Evolutionary conservation across 2,797 vertebrate genomes (phyloP), one percentile per base, ranked within the genome.

Genomic region (Enteromius anoplus): DNA sequence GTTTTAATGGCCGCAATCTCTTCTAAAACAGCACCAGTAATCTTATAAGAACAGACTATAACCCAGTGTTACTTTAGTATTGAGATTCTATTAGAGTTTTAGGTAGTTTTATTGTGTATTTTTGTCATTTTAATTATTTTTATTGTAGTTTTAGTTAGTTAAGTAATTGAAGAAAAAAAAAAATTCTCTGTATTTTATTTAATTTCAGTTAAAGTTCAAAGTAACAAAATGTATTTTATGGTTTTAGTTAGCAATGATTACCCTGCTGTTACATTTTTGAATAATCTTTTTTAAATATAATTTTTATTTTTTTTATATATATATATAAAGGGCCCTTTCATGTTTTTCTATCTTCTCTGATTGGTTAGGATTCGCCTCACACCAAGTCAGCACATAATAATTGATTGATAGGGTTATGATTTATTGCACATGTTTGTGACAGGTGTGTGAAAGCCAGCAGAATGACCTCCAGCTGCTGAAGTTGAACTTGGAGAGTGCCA

Each of bases 381-480:
- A 66, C 62, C 6, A 51, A 23, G 34, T 40, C 37, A 55, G 21
- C 1, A 34, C 6, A 66, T 4, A 66, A 51, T 53, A 47, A n/a
- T 19, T 26, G 29, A 40, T 11, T 26, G 45, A 64, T 26, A 34
- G 21, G 34, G 53, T 68, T 80, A 62, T 9, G 19, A 4, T 26
- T 51, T 32, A 14, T 49, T 77, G 47, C 19, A 60, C 75, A 21
- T 79, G 71, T 82, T 8, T 47, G 21, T 86, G 49, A 77, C 90
- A 98, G 96, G 94, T 97, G 84, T 97, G 95, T 82, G 85, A 94
- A 70, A 97, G 96, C 82, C 97, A 97, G 88, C 93, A 95, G 71
- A 92, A 86, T 70, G 96, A 98, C 86, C 91, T 98, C 62, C 94
- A 96, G 83, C 94, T 96, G 86, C 90, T 97, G 75, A 94, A 95